Conservation (phyloP, 2,113 vertebrate genomes). For the Elanoides forficatus region DNA sequence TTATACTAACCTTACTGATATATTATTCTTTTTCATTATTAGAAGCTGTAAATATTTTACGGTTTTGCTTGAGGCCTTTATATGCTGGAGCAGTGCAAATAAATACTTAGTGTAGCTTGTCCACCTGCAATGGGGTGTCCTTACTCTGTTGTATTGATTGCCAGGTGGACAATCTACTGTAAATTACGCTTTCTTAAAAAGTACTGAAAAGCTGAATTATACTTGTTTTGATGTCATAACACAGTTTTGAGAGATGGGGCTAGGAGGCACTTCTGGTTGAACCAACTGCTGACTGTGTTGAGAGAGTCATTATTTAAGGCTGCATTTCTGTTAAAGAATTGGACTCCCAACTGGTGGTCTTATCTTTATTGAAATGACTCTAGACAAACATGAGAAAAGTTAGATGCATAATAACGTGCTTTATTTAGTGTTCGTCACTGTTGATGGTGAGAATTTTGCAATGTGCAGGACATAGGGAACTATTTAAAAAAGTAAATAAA, state of each 20-base stretch:
- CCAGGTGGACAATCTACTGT: not conserved
- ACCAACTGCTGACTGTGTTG: rapidly evolving
- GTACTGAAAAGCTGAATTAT: not conserved
- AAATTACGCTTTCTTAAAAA: not conserved
- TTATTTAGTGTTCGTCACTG: not conserved
- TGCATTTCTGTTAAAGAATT: rapidly evolving
- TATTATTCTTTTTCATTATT: not conserved
- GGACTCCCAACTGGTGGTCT: rapidly evolving
- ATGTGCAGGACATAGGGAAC: not conserved
- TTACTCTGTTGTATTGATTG: not conserved
- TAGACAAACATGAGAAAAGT: not conserved
- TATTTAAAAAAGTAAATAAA: not conserved
- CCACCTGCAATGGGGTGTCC: not conserved
- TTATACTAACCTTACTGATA: not conserved
- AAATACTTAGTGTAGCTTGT: not conserved
- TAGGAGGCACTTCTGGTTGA: not conserved
- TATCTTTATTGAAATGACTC: not conserved
- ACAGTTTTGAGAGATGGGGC: not conserved
- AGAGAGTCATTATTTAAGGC: not conserved
- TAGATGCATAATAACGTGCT: not conserved
- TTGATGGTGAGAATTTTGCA: not conserved
- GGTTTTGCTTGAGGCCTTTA: not conserved
- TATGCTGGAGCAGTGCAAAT: not conserved
- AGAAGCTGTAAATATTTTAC: not conserved
- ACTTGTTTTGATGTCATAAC: not conserved